Conservation (phyloP, 1,140 invertebrate species). For the Formica selysi region DNA sequence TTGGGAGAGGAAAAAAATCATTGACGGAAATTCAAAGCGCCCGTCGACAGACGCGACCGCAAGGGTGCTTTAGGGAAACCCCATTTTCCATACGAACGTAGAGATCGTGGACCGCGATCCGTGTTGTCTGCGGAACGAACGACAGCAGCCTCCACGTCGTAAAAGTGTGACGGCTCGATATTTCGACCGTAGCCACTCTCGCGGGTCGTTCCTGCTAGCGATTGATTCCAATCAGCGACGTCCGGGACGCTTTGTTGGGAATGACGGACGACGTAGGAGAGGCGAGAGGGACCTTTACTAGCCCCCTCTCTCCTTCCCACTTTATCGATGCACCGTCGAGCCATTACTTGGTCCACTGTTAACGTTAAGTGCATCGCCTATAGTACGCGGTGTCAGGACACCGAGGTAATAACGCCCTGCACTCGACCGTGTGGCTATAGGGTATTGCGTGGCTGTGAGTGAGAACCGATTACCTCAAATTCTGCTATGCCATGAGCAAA, state of each 20-base stretch:
- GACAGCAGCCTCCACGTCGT: constrained; percentile 47
- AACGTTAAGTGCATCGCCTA: constrained; percentile 70
- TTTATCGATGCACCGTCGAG: constrained; percentile 40
- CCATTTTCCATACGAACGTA: constrained; percentile 56
- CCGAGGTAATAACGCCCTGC: constrained; percentile 65
- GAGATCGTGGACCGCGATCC: background rate
- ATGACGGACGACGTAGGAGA: constrained; percentile 33
- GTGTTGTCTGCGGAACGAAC: constrained; percentile 29
- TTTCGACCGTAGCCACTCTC: constrained; percentile 50
- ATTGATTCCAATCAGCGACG: constrained; percentile 73
- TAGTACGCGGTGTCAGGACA: constrained; percentile 63
- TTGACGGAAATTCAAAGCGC: constrained; percentile 35
- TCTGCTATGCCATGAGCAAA: constrained; percentile 16
- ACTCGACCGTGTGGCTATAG: constrained; percentile 41
- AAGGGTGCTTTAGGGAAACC: constrained; percentile 48
- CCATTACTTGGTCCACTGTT: constrained; percentile 68
- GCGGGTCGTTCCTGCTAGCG: constrained; percentile 31
- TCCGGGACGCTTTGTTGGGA: constrained; percentile 51
- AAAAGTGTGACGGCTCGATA: constrained; percentile 70
- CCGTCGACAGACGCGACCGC: constrained; percentile 41
- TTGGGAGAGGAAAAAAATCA: constrained; percentile 6
- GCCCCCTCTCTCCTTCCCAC: background rate
- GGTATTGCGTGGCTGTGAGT: constrained; percentile 57
- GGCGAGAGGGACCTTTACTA: background rate
- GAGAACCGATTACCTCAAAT: constrained; percentile 67